Evolutionary conservation across 2,797 vertebrate species (phyloP).

Genomic region (Amblyopsis hoosieri): DNA sequence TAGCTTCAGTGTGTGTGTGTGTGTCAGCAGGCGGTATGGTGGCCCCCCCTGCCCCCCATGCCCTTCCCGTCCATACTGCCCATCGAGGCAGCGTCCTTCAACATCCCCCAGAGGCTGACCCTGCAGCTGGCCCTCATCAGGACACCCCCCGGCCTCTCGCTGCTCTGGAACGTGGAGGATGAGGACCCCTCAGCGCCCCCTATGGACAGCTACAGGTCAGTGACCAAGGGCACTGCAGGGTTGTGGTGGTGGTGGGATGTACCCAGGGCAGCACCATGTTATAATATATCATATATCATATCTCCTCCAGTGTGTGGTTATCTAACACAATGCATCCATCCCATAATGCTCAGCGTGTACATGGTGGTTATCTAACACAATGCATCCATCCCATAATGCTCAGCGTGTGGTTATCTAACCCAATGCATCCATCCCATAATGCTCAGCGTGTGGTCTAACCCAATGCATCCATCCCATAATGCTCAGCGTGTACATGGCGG

Average conservation of each 20-base stretch:
- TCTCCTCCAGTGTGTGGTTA: not conserved
- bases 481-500: constrained; percentile 51
- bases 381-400: too few relatives aligned
- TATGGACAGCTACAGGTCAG: constrained; percentile 72
- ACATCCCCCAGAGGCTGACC: constrained; percentile 54
- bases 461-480: not conserved
- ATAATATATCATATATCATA: too few relatives aligned
- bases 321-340: too few relatives aligned
- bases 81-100: constrained; percentile 49
- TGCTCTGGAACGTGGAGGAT: constrained; percentile 63
- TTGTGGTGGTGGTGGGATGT: not conserved
- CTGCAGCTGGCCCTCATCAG: constrained; percentile 66
- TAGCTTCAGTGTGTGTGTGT: too few relatives aligned
- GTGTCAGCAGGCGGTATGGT: constrained; percentile 23
- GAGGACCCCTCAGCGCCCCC: constrained; percentile 48
- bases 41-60: constrained; percentile 61
- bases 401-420: not conserved
- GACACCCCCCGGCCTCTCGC: constrained; percentile 56
- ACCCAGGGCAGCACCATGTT: too few relatives aligned
- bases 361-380: too few relatives aligned
- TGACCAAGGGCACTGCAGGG: not conserved
- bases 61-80: constrained; percentile 49
- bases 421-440: not conserved
- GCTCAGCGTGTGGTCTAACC: constrained; percentile 30
- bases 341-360: too few relatives aligned